phyloP scores from a whole-genome alignment of 2,113 vertebrate genomes.

The Upupa epops region DNA sequence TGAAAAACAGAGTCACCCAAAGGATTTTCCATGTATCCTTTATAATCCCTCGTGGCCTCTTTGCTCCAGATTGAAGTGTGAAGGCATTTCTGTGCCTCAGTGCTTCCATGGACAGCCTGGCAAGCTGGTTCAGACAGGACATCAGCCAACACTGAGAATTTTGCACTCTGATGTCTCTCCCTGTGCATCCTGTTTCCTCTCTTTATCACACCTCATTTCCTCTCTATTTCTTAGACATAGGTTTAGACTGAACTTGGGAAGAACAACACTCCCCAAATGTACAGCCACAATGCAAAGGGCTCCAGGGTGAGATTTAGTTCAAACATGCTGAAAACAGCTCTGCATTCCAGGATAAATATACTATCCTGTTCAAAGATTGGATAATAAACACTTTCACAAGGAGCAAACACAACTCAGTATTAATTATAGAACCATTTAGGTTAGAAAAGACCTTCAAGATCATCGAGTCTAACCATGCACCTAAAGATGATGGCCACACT shows the following conservation, averaged over 20 bases:
- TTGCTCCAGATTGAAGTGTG: not conserved
- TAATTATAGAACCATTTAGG: not conserved
- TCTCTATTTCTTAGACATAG: not conserved
- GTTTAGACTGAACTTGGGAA: not conserved
- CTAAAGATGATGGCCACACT: not conserved
- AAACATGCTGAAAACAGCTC: not conserved
- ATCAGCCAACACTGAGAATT: not conserved
- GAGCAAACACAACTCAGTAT: not conserved
- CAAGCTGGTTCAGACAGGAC: not conserved
- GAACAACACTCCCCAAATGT: not conserved
- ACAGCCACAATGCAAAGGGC: not conserved
- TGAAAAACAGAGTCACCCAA: not conserved
- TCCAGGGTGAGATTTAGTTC: not conserved
- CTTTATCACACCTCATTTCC: not conserved
- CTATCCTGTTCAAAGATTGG: not conserved
- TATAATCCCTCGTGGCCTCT: not conserved
- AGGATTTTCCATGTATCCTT: not conserved
- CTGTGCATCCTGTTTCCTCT: rapidly evolving
- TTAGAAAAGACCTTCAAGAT: too few relatives aligned
- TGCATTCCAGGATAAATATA: not conserved
- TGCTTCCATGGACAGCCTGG: not conserved
- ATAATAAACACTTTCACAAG: rapidly evolving
- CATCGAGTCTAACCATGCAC: too few relatives aligned
- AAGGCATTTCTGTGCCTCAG: not conserved
- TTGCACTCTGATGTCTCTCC: not conserved